Base-by-base conservation (phyloP, 2,113 vertebrate genomes). In the Isichthys henryi region DNA sequence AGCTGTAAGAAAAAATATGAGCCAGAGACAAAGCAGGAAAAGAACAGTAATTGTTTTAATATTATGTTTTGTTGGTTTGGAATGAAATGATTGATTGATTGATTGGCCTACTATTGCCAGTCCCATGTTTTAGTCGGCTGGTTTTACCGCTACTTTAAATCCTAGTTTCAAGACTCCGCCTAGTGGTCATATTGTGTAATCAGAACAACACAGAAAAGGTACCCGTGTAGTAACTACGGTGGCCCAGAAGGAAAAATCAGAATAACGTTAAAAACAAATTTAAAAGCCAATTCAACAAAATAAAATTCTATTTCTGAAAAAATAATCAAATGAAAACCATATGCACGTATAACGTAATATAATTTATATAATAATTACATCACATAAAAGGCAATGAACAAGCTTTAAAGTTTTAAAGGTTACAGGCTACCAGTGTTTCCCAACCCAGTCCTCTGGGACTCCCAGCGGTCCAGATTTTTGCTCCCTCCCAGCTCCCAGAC, bases 171-270 rank as follows among this genome's bases (percentile, higher is more conserved):
- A 43, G n/a, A 66, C 13, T 43, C 87, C 87, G 15, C 56, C 87
- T 88, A 88, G 87, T 70, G 87, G 87, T 58, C 23, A 88, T 27
- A 84, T 48, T 48, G 19, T 46, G 45, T 84, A 48, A 46, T 27
- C 11, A 19, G 74, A 39, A 8, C 15, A 21, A 84, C 35, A 84
- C 82, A 48, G 23, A 83, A 43, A 46, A 21, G 35, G 4, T 8
- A 23, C 48, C 82, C 3, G 9, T n/a, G 9, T 84, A 39, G 82
- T 23, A n/a, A 23, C 82, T 84, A 84, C 45, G 43, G 43, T 46
- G 82, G 45, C 82, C 82, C 45, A 46, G 19, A 46, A 82, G 82
- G 23, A 11, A 84, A 17, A 84, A 84, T 45, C 45, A 48, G 8
- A 82, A 45, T 7, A 39, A 46, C 1, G 39, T 77, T 77, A 77